These are phyloP conservation scores for Psilopsiagon aurifrons DNA, from an alignment of 2,113 vertebrate species.

Conservation along the genomic window DNA sequence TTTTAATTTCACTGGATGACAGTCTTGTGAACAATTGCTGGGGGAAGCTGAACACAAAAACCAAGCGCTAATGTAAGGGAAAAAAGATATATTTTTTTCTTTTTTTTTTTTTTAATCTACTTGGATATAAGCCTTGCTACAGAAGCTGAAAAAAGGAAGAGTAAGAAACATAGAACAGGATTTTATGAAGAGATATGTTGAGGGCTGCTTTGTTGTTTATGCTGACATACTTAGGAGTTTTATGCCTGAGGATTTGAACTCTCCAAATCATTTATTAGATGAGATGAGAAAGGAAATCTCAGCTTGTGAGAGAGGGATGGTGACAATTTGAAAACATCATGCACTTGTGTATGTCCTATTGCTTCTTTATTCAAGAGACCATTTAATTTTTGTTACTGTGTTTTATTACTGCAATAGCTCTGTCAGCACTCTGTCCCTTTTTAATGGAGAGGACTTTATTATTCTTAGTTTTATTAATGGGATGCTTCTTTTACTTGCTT, in stretches of 20 bases:
- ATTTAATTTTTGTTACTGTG: background rate
- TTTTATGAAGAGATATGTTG: background rate
- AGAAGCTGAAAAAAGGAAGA: constrained; percentile 15
- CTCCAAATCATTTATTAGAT: background rate
- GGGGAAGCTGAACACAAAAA: constrained; percentile 6
- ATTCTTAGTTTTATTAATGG: background rate
- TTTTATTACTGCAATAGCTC: background rate
- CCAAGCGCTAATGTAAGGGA: background rate
- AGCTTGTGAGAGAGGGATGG: background rate
- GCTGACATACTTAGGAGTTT: background rate
- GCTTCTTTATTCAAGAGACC: background rate
- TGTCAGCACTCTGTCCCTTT: background rate
- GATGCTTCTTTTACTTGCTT: background rate
- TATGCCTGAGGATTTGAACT: background rate
- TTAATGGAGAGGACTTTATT: background rate
- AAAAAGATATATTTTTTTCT: background rate
- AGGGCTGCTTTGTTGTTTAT: background rate
- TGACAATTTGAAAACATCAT: background rate
- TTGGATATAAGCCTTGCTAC: background rate
- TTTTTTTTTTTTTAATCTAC: background rate
- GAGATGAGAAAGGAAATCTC: background rate
- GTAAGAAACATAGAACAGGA: constrained; percentile 34
- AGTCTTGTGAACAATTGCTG: background rate
- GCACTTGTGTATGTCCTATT: background rate
- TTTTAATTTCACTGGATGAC: constrained; percentile 1